A percentile compares a stretch with the other conserved stretches of the same genome.
Evolutionary conservation across 2,797 vertebrate species (phyloP).

Genomic region (Sebastiscus tertius): DNA sequence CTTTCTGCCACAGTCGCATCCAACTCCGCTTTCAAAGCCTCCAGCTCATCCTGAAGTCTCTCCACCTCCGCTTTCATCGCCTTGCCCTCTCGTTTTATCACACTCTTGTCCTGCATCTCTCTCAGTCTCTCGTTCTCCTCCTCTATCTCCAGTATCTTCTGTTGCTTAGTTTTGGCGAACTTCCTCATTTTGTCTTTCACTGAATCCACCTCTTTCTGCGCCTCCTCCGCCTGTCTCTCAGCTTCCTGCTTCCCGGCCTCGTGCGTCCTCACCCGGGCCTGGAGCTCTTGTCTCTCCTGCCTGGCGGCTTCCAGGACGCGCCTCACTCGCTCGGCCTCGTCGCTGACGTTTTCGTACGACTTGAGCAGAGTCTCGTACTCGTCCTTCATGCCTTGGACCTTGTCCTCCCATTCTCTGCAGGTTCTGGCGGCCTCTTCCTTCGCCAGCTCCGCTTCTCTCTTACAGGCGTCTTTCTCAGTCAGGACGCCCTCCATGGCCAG

Average conservation of each 20-base stretch:
- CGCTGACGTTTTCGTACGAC: conserved; percentile 96
- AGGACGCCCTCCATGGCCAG: conserved; percentile 85
- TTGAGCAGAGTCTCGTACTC: conserved; percentile 97
- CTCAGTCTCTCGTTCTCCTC: conserved; percentile 94
- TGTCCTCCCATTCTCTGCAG: conserved; percentile 86
- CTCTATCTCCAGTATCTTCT: conserved; percentile 95
- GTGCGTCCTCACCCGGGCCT: conserved; percentile 78
- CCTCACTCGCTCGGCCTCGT: conserved; percentile 92
- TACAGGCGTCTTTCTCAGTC: conserved; percentile 86
- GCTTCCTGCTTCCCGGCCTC: conserved; percentile 86
- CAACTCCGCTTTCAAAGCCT: conserved; percentile 80
- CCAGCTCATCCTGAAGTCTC: conserved; percentile 72
- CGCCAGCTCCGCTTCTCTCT: conserved; percentile 81
- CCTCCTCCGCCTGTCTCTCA: conserved; percentile 85
- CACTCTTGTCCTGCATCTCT: conserved; percentile 76
- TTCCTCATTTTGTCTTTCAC: conserved; percentile 98
- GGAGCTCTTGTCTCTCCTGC: conserved; percentile 92
- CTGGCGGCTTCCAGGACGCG: conserved; percentile 88
- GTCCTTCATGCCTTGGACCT: conserved; percentile 88
- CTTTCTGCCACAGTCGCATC: conserved; percentile 80
- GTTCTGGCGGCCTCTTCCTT: conserved; percentile 79
- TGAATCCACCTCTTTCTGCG: conserved; percentile 87
- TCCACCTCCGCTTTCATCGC: conserved; percentile 76
- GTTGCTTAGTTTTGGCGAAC: conserved; percentile 96
- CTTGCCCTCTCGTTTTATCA: conserved; percentile 29